Percentiles rank a stretch among this genome's conserved stretches.
These are phyloP conservation scores for Kuschelorhynchus macadamiae DNA, from an alignment of 2,888 invertebrate species.

Conservation along the genomic window DNA sequence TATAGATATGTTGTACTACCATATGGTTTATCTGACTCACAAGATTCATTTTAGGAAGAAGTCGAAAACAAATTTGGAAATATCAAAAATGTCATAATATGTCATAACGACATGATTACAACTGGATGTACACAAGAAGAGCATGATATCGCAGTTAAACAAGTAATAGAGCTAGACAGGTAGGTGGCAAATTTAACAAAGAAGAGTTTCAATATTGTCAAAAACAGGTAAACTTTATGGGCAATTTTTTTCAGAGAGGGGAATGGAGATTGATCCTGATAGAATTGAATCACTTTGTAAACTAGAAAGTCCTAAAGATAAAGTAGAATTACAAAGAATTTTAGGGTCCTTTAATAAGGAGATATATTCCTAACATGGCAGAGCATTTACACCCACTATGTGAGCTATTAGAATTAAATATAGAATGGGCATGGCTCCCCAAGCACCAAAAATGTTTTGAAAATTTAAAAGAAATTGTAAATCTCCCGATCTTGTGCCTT, in stretches of 20 bases:
- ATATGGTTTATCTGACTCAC: constrained; percentile 8
- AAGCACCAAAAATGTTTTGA: constrained; percentile 45
- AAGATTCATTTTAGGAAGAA: constrained; percentile 2
- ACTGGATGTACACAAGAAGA: background rate
- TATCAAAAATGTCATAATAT: background rate
- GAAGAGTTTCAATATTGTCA: constrained; percentile 48
- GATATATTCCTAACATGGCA: constrained; percentile 17
- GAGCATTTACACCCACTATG: constrained; percentile 44
- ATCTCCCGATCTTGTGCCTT: constrained; percentile 43
- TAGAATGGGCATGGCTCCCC: constrained; percentile 47
- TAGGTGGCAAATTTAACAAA: constrained; percentile 49
- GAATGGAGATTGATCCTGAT: constrained; percentile 1
- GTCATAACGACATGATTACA: constrained; percentile 3
- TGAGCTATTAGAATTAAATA: constrained; percentile 48
- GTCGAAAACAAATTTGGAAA: background rate
- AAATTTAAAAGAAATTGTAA: constrained; percentile 41
- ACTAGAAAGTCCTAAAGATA: constrained; percentile 33
- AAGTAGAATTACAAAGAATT: constrained; percentile 42
- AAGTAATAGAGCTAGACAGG: constrained; percentile 22
- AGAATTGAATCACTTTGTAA: constrained; percentile 38
- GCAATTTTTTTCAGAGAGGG: constrained; percentile 1
- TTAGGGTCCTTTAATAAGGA: constrained; percentile 37
- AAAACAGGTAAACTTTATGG: constrained; percentile 35
- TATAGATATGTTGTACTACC: constrained; percentile 4
- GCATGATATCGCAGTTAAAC: background rate